phyloP scores from a whole-genome alignment of 2,888 invertebrate genomes.

The Sarcophaga rosellei region DNA sequence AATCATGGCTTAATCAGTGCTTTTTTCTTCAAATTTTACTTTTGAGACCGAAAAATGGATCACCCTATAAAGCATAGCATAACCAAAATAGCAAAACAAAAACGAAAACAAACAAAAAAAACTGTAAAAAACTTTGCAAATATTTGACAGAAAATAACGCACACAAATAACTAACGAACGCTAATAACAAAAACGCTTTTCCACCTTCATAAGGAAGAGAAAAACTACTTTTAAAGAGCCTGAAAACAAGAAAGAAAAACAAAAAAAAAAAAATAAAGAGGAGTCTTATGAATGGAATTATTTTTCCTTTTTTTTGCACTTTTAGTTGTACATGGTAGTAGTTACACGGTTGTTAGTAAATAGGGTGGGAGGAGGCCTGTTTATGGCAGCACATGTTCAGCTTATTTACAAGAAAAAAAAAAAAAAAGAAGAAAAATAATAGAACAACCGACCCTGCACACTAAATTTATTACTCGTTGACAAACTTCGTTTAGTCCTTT shows the following conservation, averaged over 20 bases:
- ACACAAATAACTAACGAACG: not conserved
- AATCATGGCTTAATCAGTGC: too few relatives aligned
- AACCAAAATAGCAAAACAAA: too few relatives aligned
- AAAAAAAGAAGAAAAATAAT: not conserved
- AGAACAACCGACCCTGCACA: not conserved
- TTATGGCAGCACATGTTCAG: constrained; percentile 2
- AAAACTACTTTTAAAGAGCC: too few relatives aligned
- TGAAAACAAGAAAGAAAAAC: not conserved
- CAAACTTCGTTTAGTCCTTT: constrained; percentile 9
- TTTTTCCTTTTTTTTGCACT: too few relatives aligned
- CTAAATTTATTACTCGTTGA: constrained; percentile 9
- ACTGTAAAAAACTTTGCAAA: not conserved
- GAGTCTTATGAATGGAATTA: constrained; percentile 13
- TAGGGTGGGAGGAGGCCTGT: not conserved
- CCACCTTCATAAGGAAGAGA: not conserved
- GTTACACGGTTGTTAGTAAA: not conserved
- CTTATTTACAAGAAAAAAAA: not conserved
- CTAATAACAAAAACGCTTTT: not conserved
- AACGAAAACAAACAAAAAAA: not conserved
- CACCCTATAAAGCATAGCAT: too few relatives aligned
- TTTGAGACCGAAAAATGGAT: too few relatives aligned
- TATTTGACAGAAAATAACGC: not conserved
- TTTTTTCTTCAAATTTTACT: too few relatives aligned
- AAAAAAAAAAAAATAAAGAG: not conserved
- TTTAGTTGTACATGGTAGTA: not conserved